Evolutionary conservation across 2,113 vertebrate genomes (phyloP).

Genomic region (Colistium nudipinnis): DNA sequence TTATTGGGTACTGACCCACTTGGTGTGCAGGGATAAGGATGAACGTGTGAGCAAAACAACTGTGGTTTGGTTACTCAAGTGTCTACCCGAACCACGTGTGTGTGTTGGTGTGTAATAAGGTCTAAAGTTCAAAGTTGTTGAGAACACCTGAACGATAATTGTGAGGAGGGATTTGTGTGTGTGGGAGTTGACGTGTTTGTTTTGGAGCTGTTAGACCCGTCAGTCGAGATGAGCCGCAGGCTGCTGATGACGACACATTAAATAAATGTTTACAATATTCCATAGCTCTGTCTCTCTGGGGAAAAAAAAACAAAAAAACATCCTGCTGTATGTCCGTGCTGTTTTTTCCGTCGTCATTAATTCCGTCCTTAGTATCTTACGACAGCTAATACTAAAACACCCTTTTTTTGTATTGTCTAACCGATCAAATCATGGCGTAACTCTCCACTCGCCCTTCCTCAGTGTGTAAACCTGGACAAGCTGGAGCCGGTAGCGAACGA

Average conservation of each 20-base stretch:
- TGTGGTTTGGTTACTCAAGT: slow-evolving; percentile 12
- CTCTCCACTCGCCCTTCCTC: slow-evolving; percentile 1
- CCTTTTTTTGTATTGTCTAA: not conserved
- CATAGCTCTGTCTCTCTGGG: too few relatives aligned
- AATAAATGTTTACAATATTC: too few relatives aligned
- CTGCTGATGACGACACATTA: not conserved
- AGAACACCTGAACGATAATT: not conserved
- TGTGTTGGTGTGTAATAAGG: slow-evolving; percentile 8
- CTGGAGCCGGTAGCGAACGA: slow-evolving; percentile 92
- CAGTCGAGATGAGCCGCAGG: not conserved
- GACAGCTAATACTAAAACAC: too few relatives aligned
- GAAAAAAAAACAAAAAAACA: too few relatives aligned
- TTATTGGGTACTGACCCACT: slow-evolving; percentile 7
- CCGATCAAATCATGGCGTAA: not conserved
- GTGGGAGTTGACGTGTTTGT: not conserved
- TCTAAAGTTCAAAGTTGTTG: slow-evolving; percentile 16
- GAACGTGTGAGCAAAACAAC: slow-evolving; percentile 29
- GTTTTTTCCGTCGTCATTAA: not conserved
- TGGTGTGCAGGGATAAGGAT: not conserved
- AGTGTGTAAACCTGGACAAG: slow-evolving; percentile 98
- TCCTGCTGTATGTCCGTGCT: too few relatives aligned
- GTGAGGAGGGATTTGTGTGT: slow-evolving; percentile 4
- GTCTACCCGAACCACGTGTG: not conserved
- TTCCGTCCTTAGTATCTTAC: not conserved
- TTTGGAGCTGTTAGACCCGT: not conserved